phyloP scores from a whole-genome alignment of 2,888 invertebrate genomes.

The Eupithecia pulchellata region DNA sequence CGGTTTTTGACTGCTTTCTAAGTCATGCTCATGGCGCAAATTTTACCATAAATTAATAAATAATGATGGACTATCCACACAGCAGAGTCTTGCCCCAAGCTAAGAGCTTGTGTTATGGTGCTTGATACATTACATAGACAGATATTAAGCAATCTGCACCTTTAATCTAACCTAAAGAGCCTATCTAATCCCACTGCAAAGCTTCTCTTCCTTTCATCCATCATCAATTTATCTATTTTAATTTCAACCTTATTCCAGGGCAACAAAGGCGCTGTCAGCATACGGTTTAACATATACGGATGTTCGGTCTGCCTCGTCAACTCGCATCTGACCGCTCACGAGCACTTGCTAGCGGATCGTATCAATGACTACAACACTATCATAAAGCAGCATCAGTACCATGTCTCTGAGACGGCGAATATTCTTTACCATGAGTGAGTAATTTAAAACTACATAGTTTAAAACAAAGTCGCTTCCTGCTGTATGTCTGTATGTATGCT shows the following conservation, averaged over 20 bases:
- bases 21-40: too few relatives aligned
- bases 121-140: background rate
- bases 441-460: background rate
- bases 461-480: too few relatives aligned
- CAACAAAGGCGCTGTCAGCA: conserved; percentile 97
- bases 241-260: conserved; percentile 86
- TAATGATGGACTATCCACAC: too few relatives aligned
- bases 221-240: background rate
- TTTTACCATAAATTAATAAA: too few relatives aligned
- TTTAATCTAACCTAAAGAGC: too few relatives aligned
- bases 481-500: too few relatives aligned
- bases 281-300: conserved; percentile 94
- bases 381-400: conserved; percentile 92
- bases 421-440: conserved; percentile 96
- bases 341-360: conserved; percentile 92
- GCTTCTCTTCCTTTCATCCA: background rate
- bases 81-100: background rate
- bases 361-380: conserved; percentile 95
- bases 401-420: conserved; percentile 90
- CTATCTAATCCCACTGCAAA: too few relatives aligned
- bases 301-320: conserved; percentile 95
- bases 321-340: conserved; percentile 95
- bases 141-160: too few relatives aligned
- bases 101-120: background rate
- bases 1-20: too few relatives aligned